Evolutionary conservation across 2,888 invertebrate species (phyloP), one percentile per base, ranked within the genome.

Genomic region (Ariolimax columbianus): DNA sequence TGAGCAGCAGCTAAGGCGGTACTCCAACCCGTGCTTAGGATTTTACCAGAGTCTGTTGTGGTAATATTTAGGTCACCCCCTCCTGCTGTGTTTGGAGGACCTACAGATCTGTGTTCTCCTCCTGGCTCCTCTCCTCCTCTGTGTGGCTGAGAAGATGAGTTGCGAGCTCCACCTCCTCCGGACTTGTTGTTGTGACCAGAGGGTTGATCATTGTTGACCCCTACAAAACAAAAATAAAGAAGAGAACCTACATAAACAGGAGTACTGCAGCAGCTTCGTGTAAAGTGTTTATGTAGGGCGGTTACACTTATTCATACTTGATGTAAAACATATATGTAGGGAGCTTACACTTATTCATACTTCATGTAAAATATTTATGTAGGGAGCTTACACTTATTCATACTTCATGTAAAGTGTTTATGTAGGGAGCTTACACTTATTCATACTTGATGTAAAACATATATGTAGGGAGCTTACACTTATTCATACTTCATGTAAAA

Each of bases 11-110:
- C 94, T 88, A 95, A 93, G 59, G 95, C 95, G 79, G 95, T 94
- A 91, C 94, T 94, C 95, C 95, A 95, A 89, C 95, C 95, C 88
- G 94, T 93, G 86, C 93, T 93, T 17, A 75, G 51, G 47, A 90
- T 90, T 85, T 90, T 90, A 79, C 89, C 87, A 26, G 87, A 86
- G 36, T 87, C 87, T 23, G 87, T 84, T 30, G 86, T 84, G 80
- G 55, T 83, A 75, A 84, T 82, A 40, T 84, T 84, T 36, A 84
- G 77, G 36, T 86, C 87, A 43, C 84, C 84, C 7, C 73, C 79
- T 0, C 47, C 77, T 6, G 80, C 51, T 11, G 84, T 73, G 66
- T 43, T 73, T 47, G 80, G 84, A 40, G 78, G 55, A 30, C 47
- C 66, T 17, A 23, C 36, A 55, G 85, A 82, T 40, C 75, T 66